A percentile compares a stretch with the other conserved stretches of the same genome.
These are phyloP conservation scores for Tangara arthus DNA, from an alignment of 2,797 vertebrate species.

Conservation along the genomic window DNA sequence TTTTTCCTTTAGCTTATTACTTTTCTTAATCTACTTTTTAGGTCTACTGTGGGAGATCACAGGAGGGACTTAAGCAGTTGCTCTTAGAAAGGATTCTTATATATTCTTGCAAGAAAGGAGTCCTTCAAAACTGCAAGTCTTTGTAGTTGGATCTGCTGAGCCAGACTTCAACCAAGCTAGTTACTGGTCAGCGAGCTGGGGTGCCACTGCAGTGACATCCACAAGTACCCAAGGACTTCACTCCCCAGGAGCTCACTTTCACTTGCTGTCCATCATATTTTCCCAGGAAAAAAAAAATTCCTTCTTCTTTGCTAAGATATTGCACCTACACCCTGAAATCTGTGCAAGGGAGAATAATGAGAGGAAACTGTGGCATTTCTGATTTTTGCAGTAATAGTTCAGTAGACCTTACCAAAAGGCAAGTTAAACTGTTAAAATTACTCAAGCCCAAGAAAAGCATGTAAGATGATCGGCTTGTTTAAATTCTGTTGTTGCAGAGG, in stretches of 20 bases:
- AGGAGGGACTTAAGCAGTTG: constrained; percentile 9
- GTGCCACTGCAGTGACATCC: neutral
- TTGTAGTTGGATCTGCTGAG: constrained; percentile 45
- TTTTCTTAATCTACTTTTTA: constrained; percentile 67
- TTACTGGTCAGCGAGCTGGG: constrained; percentile 51
- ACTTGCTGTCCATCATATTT: neutral
- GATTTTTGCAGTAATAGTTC: neutral
- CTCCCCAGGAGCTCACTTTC: neutral
- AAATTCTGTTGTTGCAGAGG: neutral
- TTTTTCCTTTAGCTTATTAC: constrained; percentile 29
- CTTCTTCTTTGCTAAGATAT: neutral
- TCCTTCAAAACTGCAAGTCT: constrained; percentile 24
- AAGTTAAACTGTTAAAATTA: neutral
- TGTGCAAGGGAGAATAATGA: neutral
- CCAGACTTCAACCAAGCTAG: constrained; percentile 16
- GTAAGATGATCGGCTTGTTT: neutral
- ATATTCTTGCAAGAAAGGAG: constrained; percentile 44
- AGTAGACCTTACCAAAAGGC: too few species aligned
- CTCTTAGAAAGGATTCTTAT: constrained; percentile 47
- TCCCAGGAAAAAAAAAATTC: neutral
- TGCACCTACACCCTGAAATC: neutral
- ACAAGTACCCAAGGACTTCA: neutral
- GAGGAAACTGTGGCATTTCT: rapidly evolving
- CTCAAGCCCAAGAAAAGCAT: neutral
- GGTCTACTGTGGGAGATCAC: constrained; percentile 62